Evolutionary conservation across 1,140 invertebrate species (phyloP).

Genomic region (Heliconius melpomene): DNA sequence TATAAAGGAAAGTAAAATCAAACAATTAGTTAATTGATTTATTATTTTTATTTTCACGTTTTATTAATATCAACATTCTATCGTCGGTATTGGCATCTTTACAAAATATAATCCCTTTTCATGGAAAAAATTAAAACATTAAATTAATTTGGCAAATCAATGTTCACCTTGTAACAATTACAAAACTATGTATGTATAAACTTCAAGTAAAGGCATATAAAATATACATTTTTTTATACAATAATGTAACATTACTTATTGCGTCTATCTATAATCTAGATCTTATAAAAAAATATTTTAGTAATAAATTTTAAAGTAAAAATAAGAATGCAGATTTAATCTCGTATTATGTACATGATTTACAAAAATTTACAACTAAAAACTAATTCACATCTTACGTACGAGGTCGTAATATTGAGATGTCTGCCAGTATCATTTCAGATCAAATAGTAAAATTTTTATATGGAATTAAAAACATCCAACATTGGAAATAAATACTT

Average conservation of each 20-base stretch:
- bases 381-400: slow-evolving; percentile 39
- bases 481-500: slow-evolving; percentile 20
- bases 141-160: slow-evolving; percentile 79
- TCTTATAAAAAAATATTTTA: slow-evolving; percentile 7
- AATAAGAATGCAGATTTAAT: slow-evolving; percentile 70
- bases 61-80: slow-evolving; percentile 71
- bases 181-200: slow-evolving; percentile 65
- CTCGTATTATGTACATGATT: slow-evolving; percentile 68
- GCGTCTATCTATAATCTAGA: slow-evolving; percentile 31
- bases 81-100: slow-evolving; percentile 72
- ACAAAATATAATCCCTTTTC: slow-evolving; percentile 76
- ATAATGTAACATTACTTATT: slow-evolving; percentile 67
- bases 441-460: slow-evolving; percentile 44
- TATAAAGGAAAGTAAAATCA: slow-evolving; percentile 42
- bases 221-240: slow-evolving; percentile 77
- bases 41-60: slow-evolving; percentile 78
- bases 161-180: slow-evolving; percentile 73
- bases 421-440: slow-evolving; percentile 45
- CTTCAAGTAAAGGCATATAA: slow-evolving; percentile 72
- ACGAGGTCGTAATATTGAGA: slow-evolving; percentile 42
- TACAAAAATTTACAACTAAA: slow-evolving; percentile 51
- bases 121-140: slow-evolving; percentile 78
- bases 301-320: slow-evolving; percentile 38
- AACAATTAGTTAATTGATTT: slow-evolving; percentile 63
- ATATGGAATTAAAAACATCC: slow-evolving; percentile 30